A percentile compares a stretch with the other conserved stretches of the same genome.
phyloP scores from a whole-genome alignment of 2,797 vertebrate genomes.

The Takifugu rubripes region DNA sequence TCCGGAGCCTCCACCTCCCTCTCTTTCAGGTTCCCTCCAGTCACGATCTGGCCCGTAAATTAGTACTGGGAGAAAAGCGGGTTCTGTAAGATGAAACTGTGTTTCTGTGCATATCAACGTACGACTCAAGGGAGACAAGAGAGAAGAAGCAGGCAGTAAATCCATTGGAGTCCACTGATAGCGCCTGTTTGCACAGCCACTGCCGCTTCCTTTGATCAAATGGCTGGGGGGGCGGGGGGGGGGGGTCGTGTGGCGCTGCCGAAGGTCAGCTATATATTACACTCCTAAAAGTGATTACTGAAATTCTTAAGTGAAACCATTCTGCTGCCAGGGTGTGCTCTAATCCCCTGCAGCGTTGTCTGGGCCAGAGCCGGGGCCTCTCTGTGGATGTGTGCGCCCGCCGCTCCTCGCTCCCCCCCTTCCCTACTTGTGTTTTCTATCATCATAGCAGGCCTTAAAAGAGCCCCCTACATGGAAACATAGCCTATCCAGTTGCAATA shows the following conservation, averaged over 20 bases:
- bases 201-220: slow-evolving; percentile 83
- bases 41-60: slow-evolving; percentile 75
- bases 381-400: slow-evolving; percentile 68
- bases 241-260: slow-evolving; percentile 82
- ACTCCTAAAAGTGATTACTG: slow-evolving; percentile 87
- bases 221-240: slow-evolving; percentile 75
- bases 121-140: slow-evolving; percentile 78
- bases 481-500: slow-evolving; percentile 79
- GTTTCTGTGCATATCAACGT: slow-evolving; percentile 75
- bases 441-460: slow-evolving; percentile 68
- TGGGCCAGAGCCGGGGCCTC: slow-evolving; percentile 73
- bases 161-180: slow-evolving; percentile 82
- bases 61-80: slow-evolving; percentile 68
- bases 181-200: slow-evolving; percentile 81
- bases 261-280: slow-evolving; percentile 87
- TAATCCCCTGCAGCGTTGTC: slow-evolving; percentile 82
- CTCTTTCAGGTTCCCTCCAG: slow-evolving; percentile 58
- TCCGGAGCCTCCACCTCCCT: slow-evolving; percentile 29
- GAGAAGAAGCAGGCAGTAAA: slow-evolving; percentile 84
- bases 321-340: slow-evolving; percentile 83
- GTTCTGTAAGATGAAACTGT: slow-evolving; percentile 78
- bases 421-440: slow-evolving; percentile 81
- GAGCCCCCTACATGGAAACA: slow-evolving; percentile 79
- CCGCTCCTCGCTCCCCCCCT: slow-evolving; percentile 53
- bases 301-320: slow-evolving; percentile 88